phyloP scores from a whole-genome alignment of 1,140 invertebrate genomes.

The Asobara japonica region DNA sequence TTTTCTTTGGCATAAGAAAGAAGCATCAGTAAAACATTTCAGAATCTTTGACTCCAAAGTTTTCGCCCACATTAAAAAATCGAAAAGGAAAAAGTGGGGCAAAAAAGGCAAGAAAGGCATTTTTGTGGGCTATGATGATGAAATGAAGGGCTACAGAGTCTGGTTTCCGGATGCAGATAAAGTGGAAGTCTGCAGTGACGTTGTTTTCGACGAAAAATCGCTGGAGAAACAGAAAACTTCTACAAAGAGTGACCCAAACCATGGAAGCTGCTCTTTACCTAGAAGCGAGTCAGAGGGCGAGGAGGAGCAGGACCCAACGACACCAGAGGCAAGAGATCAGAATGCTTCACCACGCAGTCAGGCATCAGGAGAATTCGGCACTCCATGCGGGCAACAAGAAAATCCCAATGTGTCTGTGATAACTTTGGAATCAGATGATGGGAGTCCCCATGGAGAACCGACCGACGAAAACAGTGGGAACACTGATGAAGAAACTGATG shows the following conservation, averaged over 20 bases:
- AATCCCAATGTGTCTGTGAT: no score
- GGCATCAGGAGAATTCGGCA: no score
- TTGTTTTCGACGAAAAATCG: conserved; percentile 1
- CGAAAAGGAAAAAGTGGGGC: conserved; percentile 46
- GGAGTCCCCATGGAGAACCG: no score
- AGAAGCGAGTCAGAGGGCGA: background rate
- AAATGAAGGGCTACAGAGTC: background rate
- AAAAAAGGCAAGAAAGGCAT: conserved; percentile 28
- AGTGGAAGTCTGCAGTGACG: background rate
- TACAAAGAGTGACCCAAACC: no score
- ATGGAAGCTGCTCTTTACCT: background rate
- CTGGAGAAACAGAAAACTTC: background rate
- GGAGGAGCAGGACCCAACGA: background rate
- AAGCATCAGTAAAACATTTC: conserved; percentile 37
- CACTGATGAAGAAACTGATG: no score
- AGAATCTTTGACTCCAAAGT: conserved; percentile 50
- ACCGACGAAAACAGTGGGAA: no score
- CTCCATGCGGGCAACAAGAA: no score
- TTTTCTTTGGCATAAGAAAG: conserved; percentile 38
- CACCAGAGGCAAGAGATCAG: no score
- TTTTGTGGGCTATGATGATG: background rate
- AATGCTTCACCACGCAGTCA: no score
- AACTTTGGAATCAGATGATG: no score
- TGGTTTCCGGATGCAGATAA: background rate
- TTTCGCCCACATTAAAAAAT: conserved; percentile 45